Base-by-base conservation (phyloP, 2,888 invertebrate genomes). In the Mimachlamys varia region DNA sequence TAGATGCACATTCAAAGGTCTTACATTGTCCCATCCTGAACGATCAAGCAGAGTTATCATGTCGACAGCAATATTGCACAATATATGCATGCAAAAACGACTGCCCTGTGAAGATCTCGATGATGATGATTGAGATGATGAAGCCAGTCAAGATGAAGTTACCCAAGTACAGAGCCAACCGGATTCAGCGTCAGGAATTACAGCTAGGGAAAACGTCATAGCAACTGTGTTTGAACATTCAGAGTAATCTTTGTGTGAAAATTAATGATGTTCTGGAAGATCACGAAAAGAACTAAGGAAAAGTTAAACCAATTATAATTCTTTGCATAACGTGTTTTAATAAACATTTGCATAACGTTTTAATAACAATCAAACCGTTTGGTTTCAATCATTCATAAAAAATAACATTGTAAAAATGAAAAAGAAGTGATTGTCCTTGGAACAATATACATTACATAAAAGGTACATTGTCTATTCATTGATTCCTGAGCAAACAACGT, bases 1-100 rank as follows among this genome's bases (percentile, higher is more conserved):
- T 33, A 0, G 76, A 12, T 87, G 49, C 53, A 15, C 89, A 17
- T 88, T 88, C 55, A 58, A 58, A 58, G 58, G 19, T 4, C 58
- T 58, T 22, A 58, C 58, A 17, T 87, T 90, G 88, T 27, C 53
- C 2, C n/a, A n/a, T n/a, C 90, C 90, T 27, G 55, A 88, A 17
- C 1, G 90, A 38, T 44, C 50, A 33, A 50, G 22, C 7, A 33
- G 53, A 17, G 88, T 88, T 0, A 88, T 88, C 19, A 22, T 88
- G 7, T 49, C 88, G 17, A 88, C 88, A n/a, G 88, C 88, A 27
- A 7, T 53, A 49, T 88, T 88, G 50, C 88, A 88, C 33, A 88
- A 88, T 53, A 88, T 88, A 1, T 88, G 88, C 88, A 88, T 88
- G 58, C 12, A 58, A 19, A 58, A 58, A 58, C 50, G 15, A 22